Conservation (phyloP, 2,888 invertebrate genomes). For the Drosophila leonis region DNA sequence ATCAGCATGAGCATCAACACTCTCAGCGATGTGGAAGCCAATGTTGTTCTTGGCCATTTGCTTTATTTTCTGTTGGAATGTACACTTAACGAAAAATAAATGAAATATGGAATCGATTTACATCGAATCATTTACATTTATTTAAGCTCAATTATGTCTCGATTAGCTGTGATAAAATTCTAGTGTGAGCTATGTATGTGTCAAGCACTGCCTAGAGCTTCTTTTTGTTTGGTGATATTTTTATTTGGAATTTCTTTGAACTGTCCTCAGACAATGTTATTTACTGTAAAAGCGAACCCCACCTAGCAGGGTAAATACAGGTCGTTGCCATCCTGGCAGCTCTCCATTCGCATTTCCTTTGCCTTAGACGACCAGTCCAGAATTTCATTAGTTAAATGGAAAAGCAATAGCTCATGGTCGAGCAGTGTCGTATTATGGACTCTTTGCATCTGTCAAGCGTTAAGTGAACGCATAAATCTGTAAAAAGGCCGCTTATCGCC, state of each 20-base stretch:
- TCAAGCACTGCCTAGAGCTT: not conserved
- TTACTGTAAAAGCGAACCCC: not conserved
- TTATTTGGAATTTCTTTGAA: not conserved
- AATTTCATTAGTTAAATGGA: constrained; percentile 65
- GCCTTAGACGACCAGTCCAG: not conserved
- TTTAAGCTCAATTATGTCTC: not conserved
- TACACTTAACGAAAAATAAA: constrained; percentile 35
- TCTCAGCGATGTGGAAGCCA: constrained; percentile 39
- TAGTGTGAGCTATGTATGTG: not conserved
- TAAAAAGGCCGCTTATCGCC: constrained; percentile 25
- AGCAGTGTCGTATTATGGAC: not conserved
- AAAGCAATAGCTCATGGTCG: constrained; percentile 6
- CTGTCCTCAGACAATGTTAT: not conserved
- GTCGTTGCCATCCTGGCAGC: not conserved
- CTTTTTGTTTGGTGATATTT: not conserved
- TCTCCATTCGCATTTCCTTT: constrained; percentile 3
- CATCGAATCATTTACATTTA: constrained; percentile 3
- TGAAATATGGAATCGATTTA: constrained; percentile 29
- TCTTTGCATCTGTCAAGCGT: constrained; percentile 17
- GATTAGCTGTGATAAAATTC: not conserved
- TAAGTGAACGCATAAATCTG: constrained; percentile 30
- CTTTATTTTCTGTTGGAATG: constrained; percentile 23
- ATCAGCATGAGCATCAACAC: constrained; percentile 16
- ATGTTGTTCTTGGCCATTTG: constrained; percentile 41
- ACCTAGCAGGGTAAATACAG: constrained; percentile 3